phyloP scores from a whole-genome alignment of 2,888 invertebrate species.

The Eubasilissa splendida region DNA sequence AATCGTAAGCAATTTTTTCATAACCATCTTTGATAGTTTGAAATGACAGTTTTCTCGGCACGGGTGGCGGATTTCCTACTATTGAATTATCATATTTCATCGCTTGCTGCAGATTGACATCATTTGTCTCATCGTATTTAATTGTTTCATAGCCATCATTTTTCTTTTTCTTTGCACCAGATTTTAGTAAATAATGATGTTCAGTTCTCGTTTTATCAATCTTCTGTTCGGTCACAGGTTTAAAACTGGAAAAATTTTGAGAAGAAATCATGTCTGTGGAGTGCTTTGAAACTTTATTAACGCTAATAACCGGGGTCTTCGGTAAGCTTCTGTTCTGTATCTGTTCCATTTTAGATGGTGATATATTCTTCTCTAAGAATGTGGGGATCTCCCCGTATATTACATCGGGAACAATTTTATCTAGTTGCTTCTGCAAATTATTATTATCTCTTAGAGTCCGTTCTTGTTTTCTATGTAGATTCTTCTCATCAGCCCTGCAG shows the following conservation, averaged over 20 bases:
- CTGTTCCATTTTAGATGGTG: conserved; percentile 61
- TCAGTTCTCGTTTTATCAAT: conserved; percentile 21
- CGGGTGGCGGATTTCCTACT: conserved; percentile 5
- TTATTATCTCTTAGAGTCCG: conserved; percentile 42
- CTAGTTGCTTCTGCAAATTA: conserved; percentile 62
- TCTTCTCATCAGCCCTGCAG: conserved; percentile 59
- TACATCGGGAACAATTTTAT: conserved; percentile 71
- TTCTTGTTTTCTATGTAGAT: conserved; percentile 58
- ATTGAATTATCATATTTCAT: conserved; percentile 26
- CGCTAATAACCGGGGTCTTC: conserved; percentile 65
- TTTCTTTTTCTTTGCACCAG: conserved; percentile 46
- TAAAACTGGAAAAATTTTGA: not conserved
- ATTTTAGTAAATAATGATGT: conserved; percentile 10
- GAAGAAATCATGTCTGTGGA: conserved; percentile 16
- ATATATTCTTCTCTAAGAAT: conserved; percentile 60
- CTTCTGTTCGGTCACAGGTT: conserved; percentile 24
- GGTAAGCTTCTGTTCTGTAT: conserved; percentile 68
- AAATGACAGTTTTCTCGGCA: conserved; percentile 25
- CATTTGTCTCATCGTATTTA: conserved; percentile 54
- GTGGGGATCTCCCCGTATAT: conserved; percentile 69
- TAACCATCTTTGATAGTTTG: conserved; percentile 63
- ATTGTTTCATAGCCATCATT: conserved; percentile 58
- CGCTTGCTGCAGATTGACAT: conserved; percentile 13
- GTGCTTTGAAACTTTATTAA: not conserved
- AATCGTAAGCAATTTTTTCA: conserved; percentile 64